phyloP scores from a whole-genome alignment of 2,113 vertebrate genomes.

The Carassius carassius region DNA sequence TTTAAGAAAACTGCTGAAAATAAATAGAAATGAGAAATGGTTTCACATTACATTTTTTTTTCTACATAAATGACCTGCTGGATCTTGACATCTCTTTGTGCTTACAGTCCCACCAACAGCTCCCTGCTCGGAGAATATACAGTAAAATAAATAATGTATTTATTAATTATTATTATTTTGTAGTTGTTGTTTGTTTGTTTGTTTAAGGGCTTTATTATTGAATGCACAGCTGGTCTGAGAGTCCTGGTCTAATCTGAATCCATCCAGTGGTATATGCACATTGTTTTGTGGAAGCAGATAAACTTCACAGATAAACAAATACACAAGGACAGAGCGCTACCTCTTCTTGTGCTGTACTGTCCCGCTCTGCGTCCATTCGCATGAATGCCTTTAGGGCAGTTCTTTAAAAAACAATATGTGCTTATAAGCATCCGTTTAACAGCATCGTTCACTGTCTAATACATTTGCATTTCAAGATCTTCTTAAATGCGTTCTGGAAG shows the following conservation, averaged over 20 bases:
- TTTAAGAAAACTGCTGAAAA: conserved; percentile 7
- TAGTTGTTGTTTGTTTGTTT: neutral
- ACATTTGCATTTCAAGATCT: conserved; percentile 95
- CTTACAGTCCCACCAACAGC: neutral
- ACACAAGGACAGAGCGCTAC: conserved; percentile 27
- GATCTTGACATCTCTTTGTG: neutral
- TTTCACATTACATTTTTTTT: conserved; percentile 11
- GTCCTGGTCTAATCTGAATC: conserved; percentile 23
- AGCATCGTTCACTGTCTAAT: conserved; percentile 75
- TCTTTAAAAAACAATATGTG: conserved; percentile 23
- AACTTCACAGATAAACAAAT: conserved; percentile 33
- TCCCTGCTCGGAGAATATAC: neutral
- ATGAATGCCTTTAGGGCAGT: neutral
- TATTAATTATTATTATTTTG: too few species aligned
- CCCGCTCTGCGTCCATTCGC: neutral
- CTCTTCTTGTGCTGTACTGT: conserved; percentile 40
- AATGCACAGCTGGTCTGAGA: conserved; percentile 9
- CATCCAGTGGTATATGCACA: neutral
- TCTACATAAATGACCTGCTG: neutral
- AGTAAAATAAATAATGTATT: too few species aligned
- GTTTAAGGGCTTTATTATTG: neutral
- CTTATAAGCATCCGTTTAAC: neutral
- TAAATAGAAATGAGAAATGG: conserved; percentile 15
- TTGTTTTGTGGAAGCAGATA: conserved; percentile 10
- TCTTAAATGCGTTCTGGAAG: conserved; percentile 98